phyloP scores from a whole-genome alignment of 1,140 invertebrate species.

The Lysiphlebus fabarum region DNA sequence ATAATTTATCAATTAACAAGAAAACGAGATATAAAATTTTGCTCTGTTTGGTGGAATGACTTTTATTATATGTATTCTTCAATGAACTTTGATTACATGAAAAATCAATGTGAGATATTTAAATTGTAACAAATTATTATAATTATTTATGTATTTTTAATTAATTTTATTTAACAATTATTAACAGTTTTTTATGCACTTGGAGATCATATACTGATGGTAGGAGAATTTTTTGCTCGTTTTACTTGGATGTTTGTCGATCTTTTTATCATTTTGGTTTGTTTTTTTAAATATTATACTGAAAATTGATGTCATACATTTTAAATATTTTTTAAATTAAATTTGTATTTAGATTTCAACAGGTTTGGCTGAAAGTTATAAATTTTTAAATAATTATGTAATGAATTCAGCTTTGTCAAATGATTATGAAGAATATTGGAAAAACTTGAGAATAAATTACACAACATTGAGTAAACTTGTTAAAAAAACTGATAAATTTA shows the following conservation, averaged over 20 bases:
- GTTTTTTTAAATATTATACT: too few relatives aligned
- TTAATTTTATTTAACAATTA: too few relatives aligned
- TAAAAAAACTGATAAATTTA: slow-evolving; percentile 56
- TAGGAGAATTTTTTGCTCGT: slow-evolving; percentile 63
- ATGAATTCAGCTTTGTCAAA: slow-evolving; percentile 16
- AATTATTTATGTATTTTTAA: too few relatives aligned
- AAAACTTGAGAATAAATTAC: slow-evolving; percentile 58
- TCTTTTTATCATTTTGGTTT: slow-evolving; percentile 55
- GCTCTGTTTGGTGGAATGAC: too few relatives aligned
- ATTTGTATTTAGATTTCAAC: slow-evolving; percentile 49
- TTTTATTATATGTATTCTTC: too few relatives aligned
- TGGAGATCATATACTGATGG: slow-evolving; percentile 43
- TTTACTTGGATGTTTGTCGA: slow-evolving; percentile 69
- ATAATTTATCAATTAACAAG: too few relatives aligned
- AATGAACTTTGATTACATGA: too few relatives aligned
- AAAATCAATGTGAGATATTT: too few relatives aligned
- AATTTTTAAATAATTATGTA: slow-evolving; percentile 40
- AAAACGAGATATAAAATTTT: too few relatives aligned
- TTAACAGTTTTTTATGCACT: background rate
- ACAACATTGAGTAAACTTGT: slow-evolving; percentile 59
- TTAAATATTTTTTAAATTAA: too few relatives aligned
- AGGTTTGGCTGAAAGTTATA: slow-evolving; percentile 49
- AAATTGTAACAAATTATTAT: too few relatives aligned
- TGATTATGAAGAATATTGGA: slow-evolving; percentile 51
- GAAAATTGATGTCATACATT: too few relatives aligned